A percentile compares a stretch with the other conserved stretches of the same genome.
Conservation (phyloP, 2,797 vertebrate genomes). For the Nannoperca australis region DNA sequence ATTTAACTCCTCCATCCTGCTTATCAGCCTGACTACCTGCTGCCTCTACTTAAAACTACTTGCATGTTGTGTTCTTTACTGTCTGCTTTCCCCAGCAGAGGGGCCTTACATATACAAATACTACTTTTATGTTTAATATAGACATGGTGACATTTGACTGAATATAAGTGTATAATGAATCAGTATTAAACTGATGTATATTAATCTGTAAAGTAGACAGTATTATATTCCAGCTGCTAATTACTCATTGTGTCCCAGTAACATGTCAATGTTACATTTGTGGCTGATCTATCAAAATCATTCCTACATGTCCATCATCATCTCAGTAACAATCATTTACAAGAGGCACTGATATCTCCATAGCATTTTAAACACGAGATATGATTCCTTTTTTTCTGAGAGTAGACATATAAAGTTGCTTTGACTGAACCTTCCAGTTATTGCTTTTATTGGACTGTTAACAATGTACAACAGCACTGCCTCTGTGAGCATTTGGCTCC, state of each 20-base stretch:
- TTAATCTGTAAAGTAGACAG: too few species aligned
- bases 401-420: background rate
- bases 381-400: background rate
- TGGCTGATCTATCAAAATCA: background rate
- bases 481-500: too few species aligned
- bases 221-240: too few species aligned
- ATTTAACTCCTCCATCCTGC: background rate
- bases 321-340: background rate
- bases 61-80: background rate
- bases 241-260: background rate
- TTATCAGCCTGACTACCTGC: constrained; percentile 1
- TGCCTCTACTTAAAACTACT: background rate
- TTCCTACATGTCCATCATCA: background rate
- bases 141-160: background rate
- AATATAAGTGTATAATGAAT: background rate
- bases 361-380: background rate
- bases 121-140: background rate
- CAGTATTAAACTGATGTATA: background rate
- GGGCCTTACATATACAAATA: background rate
- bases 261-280: background rate
- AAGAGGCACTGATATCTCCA: too few species aligned
- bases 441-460: too few species aligned
- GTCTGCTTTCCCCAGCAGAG: background rate
- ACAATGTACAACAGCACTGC: too few species aligned
- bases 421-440: too few species aligned